These are phyloP conservation scores for Tinamus guttatus DNA, from an alignment of 2,113 vertebrate genomes.

Conservation along the genomic window DNA sequence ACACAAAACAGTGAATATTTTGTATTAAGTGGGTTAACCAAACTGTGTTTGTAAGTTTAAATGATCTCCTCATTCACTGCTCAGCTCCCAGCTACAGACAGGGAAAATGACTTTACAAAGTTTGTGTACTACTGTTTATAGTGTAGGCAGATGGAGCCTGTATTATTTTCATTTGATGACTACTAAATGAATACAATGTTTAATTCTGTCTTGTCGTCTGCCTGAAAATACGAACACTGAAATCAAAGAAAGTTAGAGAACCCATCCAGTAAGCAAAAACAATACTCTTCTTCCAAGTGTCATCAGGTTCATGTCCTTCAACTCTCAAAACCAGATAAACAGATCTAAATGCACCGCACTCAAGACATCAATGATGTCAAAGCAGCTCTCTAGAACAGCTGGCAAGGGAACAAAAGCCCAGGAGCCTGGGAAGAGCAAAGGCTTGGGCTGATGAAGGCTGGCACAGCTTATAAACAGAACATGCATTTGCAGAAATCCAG, in stretches of 20 bases:
- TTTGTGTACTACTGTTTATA: not conserved
- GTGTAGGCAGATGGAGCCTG: not conserved
- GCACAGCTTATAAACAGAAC: not conserved
- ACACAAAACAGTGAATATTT: not conserved
- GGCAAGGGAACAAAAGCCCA: not conserved
- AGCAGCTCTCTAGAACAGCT: not conserved
- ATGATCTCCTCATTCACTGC: not conserved
- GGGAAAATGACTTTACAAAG: not conserved
- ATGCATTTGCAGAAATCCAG: not conserved
- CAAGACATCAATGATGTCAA: not conserved
- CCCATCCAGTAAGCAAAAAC: not conserved
- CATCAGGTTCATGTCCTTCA: not conserved
- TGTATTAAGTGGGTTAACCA: not conserved
- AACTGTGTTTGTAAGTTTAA: not conserved
- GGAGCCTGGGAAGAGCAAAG: not conserved
- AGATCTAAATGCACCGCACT: not conserved
- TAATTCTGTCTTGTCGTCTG: not conserved
- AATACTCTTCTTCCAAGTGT: not conserved
- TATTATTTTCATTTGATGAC: not conserved
- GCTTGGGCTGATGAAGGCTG: not conserved
- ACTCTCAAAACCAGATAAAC: not conserved
- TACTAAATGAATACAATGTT: not conserved
- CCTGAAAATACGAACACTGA: not conserved
- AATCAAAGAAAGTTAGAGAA: not conserved
- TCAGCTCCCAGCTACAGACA: not conserved